These are phyloP conservation scores for Leptinotarsa lineolata DNA, from an alignment of 1,140 invertebrate species.

Conservation along the genomic window DNA sequence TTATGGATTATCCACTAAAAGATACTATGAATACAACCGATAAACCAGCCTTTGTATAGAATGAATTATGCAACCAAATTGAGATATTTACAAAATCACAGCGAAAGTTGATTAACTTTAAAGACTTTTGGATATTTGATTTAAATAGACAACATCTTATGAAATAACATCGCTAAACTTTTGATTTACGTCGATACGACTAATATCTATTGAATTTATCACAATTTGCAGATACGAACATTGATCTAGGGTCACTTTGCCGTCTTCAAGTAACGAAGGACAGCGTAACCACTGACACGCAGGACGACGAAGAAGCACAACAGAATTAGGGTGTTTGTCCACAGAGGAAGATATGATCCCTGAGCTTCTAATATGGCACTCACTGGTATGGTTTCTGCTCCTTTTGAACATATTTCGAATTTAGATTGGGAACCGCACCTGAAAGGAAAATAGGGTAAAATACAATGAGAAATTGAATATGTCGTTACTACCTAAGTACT, in stretches of 20 bases:
- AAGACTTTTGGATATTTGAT: conserved; percentile 13
- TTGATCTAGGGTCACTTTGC: conserved; percentile 59
- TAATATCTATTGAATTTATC: conserved; percentile 43
- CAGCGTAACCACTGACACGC: conserved; percentile 74
- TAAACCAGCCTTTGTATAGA: background rate
- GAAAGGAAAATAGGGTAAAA: conserved; percentile 38
- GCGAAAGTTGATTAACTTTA: background rate
- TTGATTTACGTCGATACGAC: conserved; percentile 27
- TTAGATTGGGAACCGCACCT: conserved; percentile 73
- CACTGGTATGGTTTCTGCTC: conserved; percentile 66
- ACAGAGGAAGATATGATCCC: conserved; percentile 67
- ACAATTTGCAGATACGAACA: conserved; percentile 38
- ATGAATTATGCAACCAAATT: background rate
- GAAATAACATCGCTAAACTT: conserved; percentile 14
- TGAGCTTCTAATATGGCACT: conserved; percentile 71
- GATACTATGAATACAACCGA: background rate
- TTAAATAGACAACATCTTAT: conserved; percentile 20
- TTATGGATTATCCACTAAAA: no score
- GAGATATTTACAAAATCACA: conserved; percentile 8
- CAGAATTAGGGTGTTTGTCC: conserved; percentile 78
- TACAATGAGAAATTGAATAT: background rate
- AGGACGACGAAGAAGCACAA: conserved; percentile 75
- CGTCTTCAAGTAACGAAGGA: conserved; percentile 73
- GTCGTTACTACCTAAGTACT: background rate
- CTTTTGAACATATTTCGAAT: conserved; percentile 67